Base-by-base conservation (phyloP, 2,797 vertebrate species). In the Pachyuromys duprasi region DNA sequence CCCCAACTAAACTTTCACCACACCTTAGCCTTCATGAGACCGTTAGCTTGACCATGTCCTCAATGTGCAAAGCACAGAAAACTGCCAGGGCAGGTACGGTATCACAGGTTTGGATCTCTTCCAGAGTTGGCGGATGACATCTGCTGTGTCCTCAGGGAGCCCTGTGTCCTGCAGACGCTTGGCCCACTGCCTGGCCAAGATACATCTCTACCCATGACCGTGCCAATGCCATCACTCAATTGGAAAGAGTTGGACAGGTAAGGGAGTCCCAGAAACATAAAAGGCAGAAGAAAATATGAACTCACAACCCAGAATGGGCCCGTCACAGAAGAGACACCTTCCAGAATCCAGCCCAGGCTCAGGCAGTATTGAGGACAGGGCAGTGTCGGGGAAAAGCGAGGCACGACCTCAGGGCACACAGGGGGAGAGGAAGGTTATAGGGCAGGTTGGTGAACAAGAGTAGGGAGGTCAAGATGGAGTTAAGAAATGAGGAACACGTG, bases 241-340 rank as follows among this genome's bases (percentile, higher is more conserved):
- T 99, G 99, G 99, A 98, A 98, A 86, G 98, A 99, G 55, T 96
- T 99, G 0, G 99, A 99, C 97, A 99, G 99, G 99, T 99, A 88
- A 94, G 89, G 39, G 86, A 70, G 12, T 69, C 31, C 55, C 74
- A 18, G 53, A 70, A 78, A 83, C 13, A 63, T 7, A 2, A 62
- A 11, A 82, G 49, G 67, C 0, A 33, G 22, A 67, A 63, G 72
- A 65, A 13, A 60, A 53, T 31, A 33, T 57, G 67, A 57, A 87
- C 33, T 49, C 7, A 14, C 3, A 72, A 80, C 42, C 70, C n/a
- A 39, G 39, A 79, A 42, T 57, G 39, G 5, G 55, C 26, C 49
- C 33, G 33, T 60, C 15, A 26, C 26, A 36, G 49, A 24, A 72
- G 62, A 72, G 67, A 67, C 20, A 45, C 24, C 1, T 60, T 42